These are phyloP conservation scores for Furcula furcula DNA, from an alignment of 2,888 invertebrate genomes.

Conservation along the genomic window DNA sequence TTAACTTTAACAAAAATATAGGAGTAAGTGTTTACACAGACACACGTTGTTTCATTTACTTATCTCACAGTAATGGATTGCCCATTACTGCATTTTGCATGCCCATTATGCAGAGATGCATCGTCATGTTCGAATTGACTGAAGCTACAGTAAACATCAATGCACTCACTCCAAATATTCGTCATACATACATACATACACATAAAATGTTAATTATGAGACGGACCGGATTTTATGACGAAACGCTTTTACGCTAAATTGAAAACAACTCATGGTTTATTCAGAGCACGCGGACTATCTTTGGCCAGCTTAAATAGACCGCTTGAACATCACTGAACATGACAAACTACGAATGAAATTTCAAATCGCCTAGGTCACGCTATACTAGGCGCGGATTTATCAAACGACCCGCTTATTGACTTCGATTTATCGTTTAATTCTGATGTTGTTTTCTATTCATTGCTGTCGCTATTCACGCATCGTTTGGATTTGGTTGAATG, in stretches of 20 bases:
- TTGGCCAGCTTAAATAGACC: slow-evolving; percentile 51
- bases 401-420: slow-evolving; percentile 37
- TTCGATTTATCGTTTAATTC: slow-evolving; percentile 43
- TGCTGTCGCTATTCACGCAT: slow-evolving; percentile 20
- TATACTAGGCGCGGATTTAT: slow-evolving; percentile 39
- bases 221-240: slow-evolving; percentile 66
- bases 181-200: slow-evolving; percentile 47
- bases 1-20: too few species aligned
- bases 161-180: slow-evolving; percentile 37
- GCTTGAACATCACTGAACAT: slow-evolving; percentile 40
- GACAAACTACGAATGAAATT: slow-evolving; percentile 18
- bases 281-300: slow-evolving; percentile 59
- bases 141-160: slow-evolving; percentile 28
- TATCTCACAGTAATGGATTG: too few species aligned
- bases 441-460: slow-evolving; percentile 53
- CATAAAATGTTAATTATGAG: slow-evolving; percentile 70
- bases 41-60: too few species aligned
- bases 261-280: slow-evolving; percentile 80
- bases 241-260: slow-evolving; percentile 78
- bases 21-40: too few species aligned
- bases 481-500: slow-evolving; percentile 8
- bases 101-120: too few species aligned
- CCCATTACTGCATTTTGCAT: too few species aligned
- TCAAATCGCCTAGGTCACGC: slow-evolving; percentile 33
- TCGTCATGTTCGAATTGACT: slow-evolving; percentile 11